Percentiles rank a stretch among this genome's conserved stretches.
Evolutionary conservation across 2,797 vertebrate genomes (phyloP).

Genomic region (Stomatorhinus walkeri): DNA sequence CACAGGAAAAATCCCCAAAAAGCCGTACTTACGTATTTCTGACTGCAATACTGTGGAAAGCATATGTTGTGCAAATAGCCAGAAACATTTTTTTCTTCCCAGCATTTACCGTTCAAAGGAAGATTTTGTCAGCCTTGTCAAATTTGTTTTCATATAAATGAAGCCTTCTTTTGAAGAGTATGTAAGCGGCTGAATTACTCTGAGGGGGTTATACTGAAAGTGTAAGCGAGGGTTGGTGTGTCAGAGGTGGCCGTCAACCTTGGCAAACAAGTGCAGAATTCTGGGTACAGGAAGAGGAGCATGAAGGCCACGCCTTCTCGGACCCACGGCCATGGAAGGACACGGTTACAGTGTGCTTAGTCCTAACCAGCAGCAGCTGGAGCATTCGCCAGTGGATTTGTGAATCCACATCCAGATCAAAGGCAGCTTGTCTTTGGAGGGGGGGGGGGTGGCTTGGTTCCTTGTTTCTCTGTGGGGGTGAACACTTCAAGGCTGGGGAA

Average conservation of each 20-base stretch:
- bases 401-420: constrained; percentile 67
- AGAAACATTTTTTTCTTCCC: neutral
- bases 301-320: neutral
- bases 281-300: neutral
- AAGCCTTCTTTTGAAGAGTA: neutral
- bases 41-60: neutral
- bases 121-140: constrained; percentile 2
- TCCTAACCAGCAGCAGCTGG: constrained; percentile 67
- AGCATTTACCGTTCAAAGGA: neutral
- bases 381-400: constrained; percentile 63
- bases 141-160: neutral
- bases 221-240: neutral
- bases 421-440: constrained; percentile 43
- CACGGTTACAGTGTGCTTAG: constrained; percentile 55
- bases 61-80: neutral
- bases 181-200: neutral
- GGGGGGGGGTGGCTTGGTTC: neutral
- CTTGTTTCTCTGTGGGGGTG: constrained; percentile 34
- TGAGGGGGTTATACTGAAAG: neutral
- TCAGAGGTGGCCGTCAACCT: neutral
- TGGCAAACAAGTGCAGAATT: neutral
- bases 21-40: neutral
- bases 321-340: constrained; percentile 41
- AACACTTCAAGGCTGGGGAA: constrained; percentile 36
- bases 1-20: neutral